Conservation (phyloP, 1,140 invertebrate species). For the Contarinia nasturtii region DNA sequence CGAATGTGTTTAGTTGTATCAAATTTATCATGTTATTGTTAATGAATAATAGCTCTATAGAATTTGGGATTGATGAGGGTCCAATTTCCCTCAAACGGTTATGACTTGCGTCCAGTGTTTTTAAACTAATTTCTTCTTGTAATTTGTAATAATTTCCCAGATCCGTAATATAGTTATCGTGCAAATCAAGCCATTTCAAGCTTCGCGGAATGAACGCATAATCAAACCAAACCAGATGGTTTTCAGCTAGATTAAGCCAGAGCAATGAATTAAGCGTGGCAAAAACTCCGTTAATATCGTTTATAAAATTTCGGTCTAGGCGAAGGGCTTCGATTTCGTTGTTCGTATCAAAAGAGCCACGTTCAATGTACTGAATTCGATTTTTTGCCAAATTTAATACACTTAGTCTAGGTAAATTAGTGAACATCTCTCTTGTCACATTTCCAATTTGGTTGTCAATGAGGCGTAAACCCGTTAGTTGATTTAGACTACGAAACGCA, state of each 20-base stretch:
- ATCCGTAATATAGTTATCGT: conserved; percentile 57
- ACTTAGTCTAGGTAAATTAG: conserved; percentile 48
- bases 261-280: conserved; percentile 48
- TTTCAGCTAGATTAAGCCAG: conserved; percentile 72
- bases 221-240: conserved; percentile 61
- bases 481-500: conserved; percentile 50
- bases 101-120: conserved; percentile 60
- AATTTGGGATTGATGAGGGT: conserved; percentile 51
- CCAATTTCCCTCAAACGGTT: conserved; percentile 54
- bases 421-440: conserved; percentile 48
- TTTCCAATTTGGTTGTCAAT: conserved; percentile 66
- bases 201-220: conserved; percentile 56
- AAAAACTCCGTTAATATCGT: conserved; percentile 58
- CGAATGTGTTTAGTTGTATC: conserved; percentile 59
- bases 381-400: conserved; percentile 69
- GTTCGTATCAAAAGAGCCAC: conserved; percentile 53
- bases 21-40: conserved; percentile 62
- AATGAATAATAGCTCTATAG: conserved; percentile 59
- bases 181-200: conserved; percentile 64
- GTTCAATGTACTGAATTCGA: conserved; percentile 52
- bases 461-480: conserved; percentile 55
- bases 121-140: conserved; percentile 35
- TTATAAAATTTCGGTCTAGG: conserved; percentile 57
- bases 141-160: conserved; percentile 52
- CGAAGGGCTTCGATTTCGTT: conserved; percentile 57